These are phyloP conservation scores for Pongo abelii DNA, from an alignment of 2,113 vertebrate genomes.

Conservation along the genomic window DNA sequence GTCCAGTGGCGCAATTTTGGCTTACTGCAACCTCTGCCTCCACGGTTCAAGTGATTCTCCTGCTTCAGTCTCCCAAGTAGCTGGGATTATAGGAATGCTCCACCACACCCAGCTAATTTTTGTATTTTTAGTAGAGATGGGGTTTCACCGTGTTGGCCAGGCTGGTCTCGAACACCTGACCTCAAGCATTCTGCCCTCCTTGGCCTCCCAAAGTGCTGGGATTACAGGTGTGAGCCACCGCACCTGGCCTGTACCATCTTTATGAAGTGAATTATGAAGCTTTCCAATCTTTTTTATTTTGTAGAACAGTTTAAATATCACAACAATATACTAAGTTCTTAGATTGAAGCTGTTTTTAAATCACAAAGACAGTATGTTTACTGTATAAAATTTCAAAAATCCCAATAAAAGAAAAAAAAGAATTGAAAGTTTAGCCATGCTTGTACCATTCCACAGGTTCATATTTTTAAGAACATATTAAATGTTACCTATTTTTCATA, in stretches of 20 bases:
- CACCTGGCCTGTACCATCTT: neutral
- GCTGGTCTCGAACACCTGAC: neutral
- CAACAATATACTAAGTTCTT: neutral
- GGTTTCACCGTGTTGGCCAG: neutral
- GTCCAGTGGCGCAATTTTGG: neutral
- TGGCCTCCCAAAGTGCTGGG: too few species aligned
- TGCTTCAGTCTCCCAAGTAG: too few species aligned
- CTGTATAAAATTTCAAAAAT: neutral
- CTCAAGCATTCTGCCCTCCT: neutral
- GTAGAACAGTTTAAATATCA: neutral
- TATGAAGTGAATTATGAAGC: slow-evolving; percentile 5
- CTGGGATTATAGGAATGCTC: neutral
- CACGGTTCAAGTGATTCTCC: neutral
- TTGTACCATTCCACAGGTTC: neutral
- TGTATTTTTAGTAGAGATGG: neutral
- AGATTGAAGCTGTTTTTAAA: neutral
- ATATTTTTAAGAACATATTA: neutral
- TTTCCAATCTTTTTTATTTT: neutral
- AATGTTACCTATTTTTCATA: neutral
- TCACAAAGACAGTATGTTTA: neutral
- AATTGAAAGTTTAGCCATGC: neutral
- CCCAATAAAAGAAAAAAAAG: neutral
- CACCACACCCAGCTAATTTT: neutral
- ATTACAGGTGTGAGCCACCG: too few species aligned
- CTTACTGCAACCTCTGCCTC: neutral